These are phyloP conservation scores for Rattus norvegicus DNA, from an alignment of 2,113 vertebrate genomes.

Conservation along the genomic window GRCr8 NC_086033.1:103662001-103662500, in stretches of 20 bases:
- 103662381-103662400: not conserved
- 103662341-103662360: not conserved
- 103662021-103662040: not conserved
- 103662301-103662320: not conserved
- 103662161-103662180: constrained; percentile 14
- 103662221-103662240: constrained; percentile 25
- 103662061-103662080: too few relatives aligned
- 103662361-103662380: not conserved
- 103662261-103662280: not conserved
- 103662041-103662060: not conserved
- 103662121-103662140: not conserved
- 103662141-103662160: too few relatives aligned
- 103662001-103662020: too few relatives aligned
- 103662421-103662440: not conserved
- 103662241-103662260: not conserved
- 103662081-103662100: not conserved
- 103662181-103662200: constrained; percentile 17
- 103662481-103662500: constrained; percentile 15
- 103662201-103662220: constrained; percentile 16
- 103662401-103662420: not conserved
- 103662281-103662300: not conserved
- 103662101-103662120: not conserved
- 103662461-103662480: not conserved
- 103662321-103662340: not conserved
- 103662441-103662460: not conserved